Conservation (phyloP, 2,888 invertebrate genomes). For the Leptinotarsa tumamoca region DNA sequence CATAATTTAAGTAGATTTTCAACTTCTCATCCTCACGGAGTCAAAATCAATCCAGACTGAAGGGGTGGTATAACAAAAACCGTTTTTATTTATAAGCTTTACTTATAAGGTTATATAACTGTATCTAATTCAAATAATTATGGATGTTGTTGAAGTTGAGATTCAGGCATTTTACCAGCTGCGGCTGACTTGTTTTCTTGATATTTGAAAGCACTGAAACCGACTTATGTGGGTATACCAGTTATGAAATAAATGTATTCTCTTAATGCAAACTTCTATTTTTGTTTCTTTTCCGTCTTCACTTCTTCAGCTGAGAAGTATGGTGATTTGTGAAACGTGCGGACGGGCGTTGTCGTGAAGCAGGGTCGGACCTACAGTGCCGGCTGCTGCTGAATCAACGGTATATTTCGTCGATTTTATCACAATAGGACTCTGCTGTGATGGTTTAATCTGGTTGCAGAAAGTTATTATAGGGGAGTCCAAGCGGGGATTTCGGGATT, state of each 20-base stretch:
- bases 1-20: conserved; percentile 43
- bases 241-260: conserved; percentile 62
- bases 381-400: too few relatives aligned
- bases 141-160: conserved; percentile 42
- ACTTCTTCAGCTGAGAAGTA: too few relatives aligned
- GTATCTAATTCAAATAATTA: conserved; percentile 42
- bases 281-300: not conserved
- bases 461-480: too few relatives aligned
- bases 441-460: too few relatives aligned
- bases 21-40: conserved; percentile 27
- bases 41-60: conserved; percentile 23
- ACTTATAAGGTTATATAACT: conserved; percentile 29
- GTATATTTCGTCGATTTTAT: too few relatives aligned
- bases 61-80: conserved; percentile 45
- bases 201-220: conserved; percentile 37
- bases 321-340: too few relatives aligned
- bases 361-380: too few relatives aligned
- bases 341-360: too few relatives aligned
- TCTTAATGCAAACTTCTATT: conserved; percentile 59
- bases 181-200: conserved; percentile 36
- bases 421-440: too few relatives aligned
- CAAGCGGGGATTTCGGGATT: too few relatives aligned
- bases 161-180: conserved; percentile 60
- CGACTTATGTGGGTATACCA: conserved; percentile 42
- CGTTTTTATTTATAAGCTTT: conserved; percentile 44